Evolutionary conservation across 2,113 vertebrate species (phyloP).

Genomic region (Phainopepla nitens): DNA sequence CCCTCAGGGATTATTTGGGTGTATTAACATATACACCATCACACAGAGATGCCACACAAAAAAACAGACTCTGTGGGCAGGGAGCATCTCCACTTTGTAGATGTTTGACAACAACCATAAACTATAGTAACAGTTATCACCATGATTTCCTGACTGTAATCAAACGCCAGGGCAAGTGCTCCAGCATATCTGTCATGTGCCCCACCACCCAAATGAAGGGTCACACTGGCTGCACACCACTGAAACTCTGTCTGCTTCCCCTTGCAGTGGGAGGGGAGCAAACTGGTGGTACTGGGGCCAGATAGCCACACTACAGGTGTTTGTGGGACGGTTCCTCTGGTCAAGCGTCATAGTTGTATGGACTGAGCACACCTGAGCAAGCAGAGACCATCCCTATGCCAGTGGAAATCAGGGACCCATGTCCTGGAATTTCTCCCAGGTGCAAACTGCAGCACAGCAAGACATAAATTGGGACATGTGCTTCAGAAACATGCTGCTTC

Average conservation of each 20-base stretch:
- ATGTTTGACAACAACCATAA: neutral
- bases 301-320: neutral
- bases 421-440: neutral
- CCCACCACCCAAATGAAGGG: neutral
- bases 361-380: neutral
- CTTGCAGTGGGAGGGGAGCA: neutral
- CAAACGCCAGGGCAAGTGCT: neutral
- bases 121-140: neutral
- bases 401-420: neutral
- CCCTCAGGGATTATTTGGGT: neutral
- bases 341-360: fast-evolving
- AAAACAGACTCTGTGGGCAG: neutral
- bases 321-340: neutral
- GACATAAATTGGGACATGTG: neutral
- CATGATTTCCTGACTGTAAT: neutral
- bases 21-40: neutral
- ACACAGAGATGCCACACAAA: neutral
- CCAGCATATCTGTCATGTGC: neutral
- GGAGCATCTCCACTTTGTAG: neutral
- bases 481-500: neutral
- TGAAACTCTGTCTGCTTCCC: neutral
- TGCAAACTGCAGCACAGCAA: neutral
- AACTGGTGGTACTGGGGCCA: neutral
- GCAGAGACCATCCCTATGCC: neutral
- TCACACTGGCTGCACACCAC: neutral